Base-by-base conservation (phyloP, 1,140 invertebrate genomes). In the Episyrphus balteatus region DNA sequence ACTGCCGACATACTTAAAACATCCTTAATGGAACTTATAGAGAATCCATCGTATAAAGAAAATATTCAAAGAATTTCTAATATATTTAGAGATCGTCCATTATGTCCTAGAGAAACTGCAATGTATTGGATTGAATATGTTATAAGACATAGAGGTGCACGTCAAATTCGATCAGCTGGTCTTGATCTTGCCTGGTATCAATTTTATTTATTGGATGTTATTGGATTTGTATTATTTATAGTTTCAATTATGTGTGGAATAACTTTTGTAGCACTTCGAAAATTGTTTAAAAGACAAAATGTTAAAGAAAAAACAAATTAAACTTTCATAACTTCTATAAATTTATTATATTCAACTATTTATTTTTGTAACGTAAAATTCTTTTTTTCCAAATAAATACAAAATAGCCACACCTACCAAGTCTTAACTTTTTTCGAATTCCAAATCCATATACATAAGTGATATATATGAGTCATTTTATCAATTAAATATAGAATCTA, bases 61-160 rank as follows among this genome's bases (percentile, higher is more conserved):
- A 68, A 66, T 30, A 69, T 69, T 9, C 65, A 71, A 38, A 43
- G 50, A 12, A 43, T 71, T 5, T 71, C 73, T 1, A 57, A 55
- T 3, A 59, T 73, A 0, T 75, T 77, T 58, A 70, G 71, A 7
- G 76, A 81, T 56, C 66, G 74, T 2, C 76, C 73, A 0, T 53
- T 71, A 33, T 50, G 63, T 11, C 68, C 74, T 0, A 55, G 78
- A 56, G 70, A 80, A 12, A 71, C 72, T 21, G 75, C 77, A 1
- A 58, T 79, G 33, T 80, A 70, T 55, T 81, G 79, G 79, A 74
- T 74, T 2, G 75, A 81, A 48, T 79, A 74, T 52, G 77, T 77
- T 0, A 76, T 79, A 10, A 62, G 74, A 19, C 70, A 82, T 56
- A 70, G 70, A 14, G 79, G 68, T 49, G 79, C 73, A 32, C 71